Evolutionary conservation across 2,113 vertebrate genomes (phyloP).

Genomic region (Neotragus moschatus): DNA sequence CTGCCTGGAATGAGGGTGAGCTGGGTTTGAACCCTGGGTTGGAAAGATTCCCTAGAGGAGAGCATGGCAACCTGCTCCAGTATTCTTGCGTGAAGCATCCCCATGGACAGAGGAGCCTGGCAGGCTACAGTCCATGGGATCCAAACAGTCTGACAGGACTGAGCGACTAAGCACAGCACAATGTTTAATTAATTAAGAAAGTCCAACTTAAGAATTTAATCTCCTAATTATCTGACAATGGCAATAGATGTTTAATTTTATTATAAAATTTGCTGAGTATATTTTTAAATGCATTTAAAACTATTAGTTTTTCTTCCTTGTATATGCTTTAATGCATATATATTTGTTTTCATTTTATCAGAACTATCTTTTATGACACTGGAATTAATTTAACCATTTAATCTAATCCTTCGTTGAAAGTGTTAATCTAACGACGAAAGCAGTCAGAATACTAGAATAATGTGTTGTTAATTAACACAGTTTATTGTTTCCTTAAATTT

Average conservation of each 20-base stretch:
- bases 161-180: background rate
- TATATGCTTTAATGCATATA: background rate
- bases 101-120: background rate
- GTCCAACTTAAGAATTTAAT: background rate
- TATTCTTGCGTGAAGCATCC: background rate
- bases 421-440: constrained; percentile 30
- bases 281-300: background rate
- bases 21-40: background rate
- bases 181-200: background rate
- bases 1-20: background rate
- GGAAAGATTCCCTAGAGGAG: background rate
- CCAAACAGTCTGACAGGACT: background rate
- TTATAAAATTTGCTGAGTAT: background rate
- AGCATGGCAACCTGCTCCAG: background rate
- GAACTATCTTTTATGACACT: background rate
- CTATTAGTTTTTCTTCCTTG: background rate
- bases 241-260: background rate
- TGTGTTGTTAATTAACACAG: constrained; percentile 29
- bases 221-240: background rate
- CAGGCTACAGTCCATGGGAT: background rate
- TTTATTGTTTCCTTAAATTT: constrained; percentile 41
- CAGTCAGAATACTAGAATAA: background rate
- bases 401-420: background rate
- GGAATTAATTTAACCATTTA: background rate
- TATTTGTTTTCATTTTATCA: background rate